A percentile compares a stretch with the other conserved stretches of the same genome.
Evolutionary conservation across 2,113 vertebrate genomes (phyloP).

Genomic region (Odocoileus hemionus): DNA sequence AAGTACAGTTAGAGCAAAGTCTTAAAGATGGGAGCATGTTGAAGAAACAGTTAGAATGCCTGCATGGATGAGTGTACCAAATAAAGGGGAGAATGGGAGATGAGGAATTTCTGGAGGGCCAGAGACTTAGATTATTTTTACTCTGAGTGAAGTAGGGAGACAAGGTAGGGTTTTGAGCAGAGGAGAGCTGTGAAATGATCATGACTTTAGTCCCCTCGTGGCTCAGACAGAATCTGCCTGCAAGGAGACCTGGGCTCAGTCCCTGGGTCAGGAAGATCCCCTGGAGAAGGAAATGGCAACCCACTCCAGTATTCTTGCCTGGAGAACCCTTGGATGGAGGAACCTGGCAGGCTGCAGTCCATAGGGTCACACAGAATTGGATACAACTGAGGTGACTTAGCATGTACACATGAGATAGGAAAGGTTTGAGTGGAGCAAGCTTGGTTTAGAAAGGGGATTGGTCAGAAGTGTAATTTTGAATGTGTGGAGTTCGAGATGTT

Average conservation of each 20-base stretch:
- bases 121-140: neutral
- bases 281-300: neutral
- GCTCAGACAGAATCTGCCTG: neutral
- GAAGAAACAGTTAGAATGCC: neutral
- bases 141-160: neutral
- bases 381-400: neutral
- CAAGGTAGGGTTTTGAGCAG: neutral
- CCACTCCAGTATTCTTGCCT: neutral
- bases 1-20: neutral
- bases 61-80: neutral
- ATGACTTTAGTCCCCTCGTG: neutral
- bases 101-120: neutral
- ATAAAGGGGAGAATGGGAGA: neutral
- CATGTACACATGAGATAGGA: neutral
- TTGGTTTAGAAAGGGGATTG: neutral
- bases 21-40: no score
- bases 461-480: neutral
- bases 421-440: neutral
- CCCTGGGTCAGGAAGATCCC: neutral
- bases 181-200: neutral
- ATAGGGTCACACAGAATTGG: neutral
- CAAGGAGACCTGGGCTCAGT: neutral
- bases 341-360: neutral
- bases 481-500: neutral
- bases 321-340: neutral